These are phyloP conservation scores for Dreissena rostriformis DNA, from an alignment of 1,140 invertebrate genomes.

Conservation along the genomic window DNA sequence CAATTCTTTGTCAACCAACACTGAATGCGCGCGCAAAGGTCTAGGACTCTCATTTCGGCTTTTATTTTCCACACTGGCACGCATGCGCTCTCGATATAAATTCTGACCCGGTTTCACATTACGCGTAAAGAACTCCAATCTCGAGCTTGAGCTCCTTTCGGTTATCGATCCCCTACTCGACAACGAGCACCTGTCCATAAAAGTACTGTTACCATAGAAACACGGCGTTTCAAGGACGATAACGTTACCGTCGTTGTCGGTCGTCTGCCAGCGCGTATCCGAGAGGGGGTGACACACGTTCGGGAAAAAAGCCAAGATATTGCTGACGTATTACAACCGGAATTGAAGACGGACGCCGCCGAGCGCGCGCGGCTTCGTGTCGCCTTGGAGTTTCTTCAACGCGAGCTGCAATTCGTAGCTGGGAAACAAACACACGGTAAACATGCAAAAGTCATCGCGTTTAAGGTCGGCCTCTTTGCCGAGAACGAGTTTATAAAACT, in stretches of 20 bases:
- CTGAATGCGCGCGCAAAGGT: neutral
- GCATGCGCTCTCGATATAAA: neutral
- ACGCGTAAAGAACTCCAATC: neutral
- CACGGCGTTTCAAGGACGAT: slow-evolving; percentile 65
- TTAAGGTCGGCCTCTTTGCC: slow-evolving; percentile 70
- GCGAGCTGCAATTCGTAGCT: slow-evolving; percentile 76
- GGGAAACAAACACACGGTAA: slow-evolving; percentile 70
- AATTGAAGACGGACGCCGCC: slow-evolving; percentile 69
- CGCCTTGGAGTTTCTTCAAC: slow-evolving; percentile 66
- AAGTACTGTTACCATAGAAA: slow-evolving; percentile 29
- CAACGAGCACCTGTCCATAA: slow-evolving; percentile 47
- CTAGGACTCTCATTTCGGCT: neutral
- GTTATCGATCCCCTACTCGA: slow-evolving; percentile 40
- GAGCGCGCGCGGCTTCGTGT: slow-evolving; percentile 58
- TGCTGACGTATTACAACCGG: slow-evolving; percentile 72
- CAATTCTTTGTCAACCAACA: neutral
- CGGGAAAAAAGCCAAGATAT: slow-evolving; percentile 74
- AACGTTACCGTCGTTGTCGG: slow-evolving; percentile 75
- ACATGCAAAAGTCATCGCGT: slow-evolving; percentile 74
- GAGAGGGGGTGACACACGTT: slow-evolving; percentile 74
- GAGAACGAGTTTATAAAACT: slow-evolving; percentile 75
- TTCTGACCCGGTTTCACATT: neutral
- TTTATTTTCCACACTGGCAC: neutral
- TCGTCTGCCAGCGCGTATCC: slow-evolving; percentile 74
- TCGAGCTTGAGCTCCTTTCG: slow-evolving; percentile 15